Percentiles rank a stretch among this genome's conserved stretches.
These are phyloP conservation scores for Drosophila anceps DNA, from an alignment of 2,888 invertebrate genomes.

Conservation along the genomic window DNA sequence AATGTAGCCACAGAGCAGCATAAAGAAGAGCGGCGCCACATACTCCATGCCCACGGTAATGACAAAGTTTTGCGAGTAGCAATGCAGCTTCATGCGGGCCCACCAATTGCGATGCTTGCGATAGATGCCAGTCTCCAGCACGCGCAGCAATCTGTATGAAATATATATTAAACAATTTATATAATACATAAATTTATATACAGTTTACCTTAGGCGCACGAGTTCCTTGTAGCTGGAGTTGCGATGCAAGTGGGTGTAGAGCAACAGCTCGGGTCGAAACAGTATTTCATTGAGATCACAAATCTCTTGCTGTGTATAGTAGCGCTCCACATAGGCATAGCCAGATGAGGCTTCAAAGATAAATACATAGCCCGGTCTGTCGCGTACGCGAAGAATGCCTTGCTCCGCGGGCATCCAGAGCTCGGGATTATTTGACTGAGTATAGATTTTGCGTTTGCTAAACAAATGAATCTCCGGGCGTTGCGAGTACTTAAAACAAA, in stretches of 20 bases:
- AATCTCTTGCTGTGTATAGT: conserved; percentile 79
- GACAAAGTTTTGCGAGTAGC: conserved; percentile 75
- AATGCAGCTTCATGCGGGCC: conserved; percentile 75
- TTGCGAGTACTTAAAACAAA: conserved; percentile 52
- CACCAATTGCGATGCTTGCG: conserved; percentile 78
- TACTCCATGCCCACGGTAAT: conserved; percentile 83
- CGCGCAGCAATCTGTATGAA: conserved; percentile 65
- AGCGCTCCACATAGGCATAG: conserved; percentile 74
- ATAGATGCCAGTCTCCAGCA: conserved; percentile 81
- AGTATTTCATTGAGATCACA: conserved; percentile 84
- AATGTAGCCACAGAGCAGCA: conserved; percentile 72
- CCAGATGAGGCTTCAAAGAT: conserved; percentile 77
- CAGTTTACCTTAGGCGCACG: conserved; percentile 73
- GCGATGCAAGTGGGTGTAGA: conserved; percentile 69
- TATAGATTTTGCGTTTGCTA: conserved; percentile 61
- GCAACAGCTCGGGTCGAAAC: conserved; percentile 70
- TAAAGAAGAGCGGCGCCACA: conserved; percentile 82
- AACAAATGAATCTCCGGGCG: conserved; percentile 70
- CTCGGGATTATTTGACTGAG: conserved; percentile 53
- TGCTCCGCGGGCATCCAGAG: conserved; percentile 76
- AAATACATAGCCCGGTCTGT: conserved; percentile 82
- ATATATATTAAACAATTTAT: neutral
- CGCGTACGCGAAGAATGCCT: conserved; percentile 78
- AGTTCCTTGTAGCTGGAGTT: conserved; percentile 83
- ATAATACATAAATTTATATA: neutral